A percentile compares a stretch with the other conserved stretches of the same genome.
Conservation (phyloP, 37 sponge, comb jelly and placozoan genomes). For the Aplysina aerophoba region DNA sequence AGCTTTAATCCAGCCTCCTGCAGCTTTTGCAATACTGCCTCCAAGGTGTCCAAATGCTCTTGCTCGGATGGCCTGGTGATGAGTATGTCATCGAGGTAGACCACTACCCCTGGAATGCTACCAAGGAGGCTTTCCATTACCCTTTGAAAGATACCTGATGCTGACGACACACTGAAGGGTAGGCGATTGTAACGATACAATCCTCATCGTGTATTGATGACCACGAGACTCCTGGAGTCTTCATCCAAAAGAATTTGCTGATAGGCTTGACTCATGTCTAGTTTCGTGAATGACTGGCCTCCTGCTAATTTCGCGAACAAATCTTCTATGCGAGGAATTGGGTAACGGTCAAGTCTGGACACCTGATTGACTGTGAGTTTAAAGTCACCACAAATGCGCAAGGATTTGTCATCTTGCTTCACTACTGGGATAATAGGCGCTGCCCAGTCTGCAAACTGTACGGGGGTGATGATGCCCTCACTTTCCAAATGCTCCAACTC, state of each 20-base stretch:
- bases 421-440: constrained; percentile 11
- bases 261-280: neutral
- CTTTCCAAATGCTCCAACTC: neutral
- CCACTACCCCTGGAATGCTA: too few species aligned
- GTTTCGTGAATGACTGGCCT: neutral
- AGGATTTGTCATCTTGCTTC: neutral
- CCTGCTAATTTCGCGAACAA: constrained; percentile 7
- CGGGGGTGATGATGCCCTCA: neutral
- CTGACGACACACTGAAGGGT: too few species aligned
- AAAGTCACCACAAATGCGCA: constrained; percentile 9
- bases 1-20: too few species aligned
- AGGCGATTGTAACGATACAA: too few species aligned
- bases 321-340: constrained; percentile 2
- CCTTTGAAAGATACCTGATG: too few species aligned
- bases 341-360: neutral
- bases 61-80: too few species aligned
- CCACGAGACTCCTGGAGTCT: neutral
- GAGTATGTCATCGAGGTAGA: too few species aligned
- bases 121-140: too few species aligned
- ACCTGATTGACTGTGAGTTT: constrained; percentile 16
- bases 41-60: too few species aligned
- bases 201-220: neutral
- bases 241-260: constrained; percentile 11
- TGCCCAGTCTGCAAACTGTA: constrained; percentile 19
- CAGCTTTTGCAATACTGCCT: too few species aligned